Conservation (phyloP, 2,797 vertebrate genomes). For the Sebastes iracundus region DNA sequence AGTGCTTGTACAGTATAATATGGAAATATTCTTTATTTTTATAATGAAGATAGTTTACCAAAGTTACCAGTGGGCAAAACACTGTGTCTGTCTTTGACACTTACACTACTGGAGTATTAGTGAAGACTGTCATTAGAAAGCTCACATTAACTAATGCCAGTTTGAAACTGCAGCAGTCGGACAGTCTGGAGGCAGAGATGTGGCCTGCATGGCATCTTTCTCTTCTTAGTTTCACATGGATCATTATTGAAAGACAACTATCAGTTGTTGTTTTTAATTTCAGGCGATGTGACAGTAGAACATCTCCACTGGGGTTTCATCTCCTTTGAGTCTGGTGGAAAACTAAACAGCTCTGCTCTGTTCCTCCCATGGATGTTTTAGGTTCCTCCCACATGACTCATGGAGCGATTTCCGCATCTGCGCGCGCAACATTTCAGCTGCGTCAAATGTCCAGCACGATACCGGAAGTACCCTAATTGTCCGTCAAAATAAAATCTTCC, state of each 20-base stretch:
- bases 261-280: not conserved
- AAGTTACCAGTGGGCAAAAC: too few relatives aligned
- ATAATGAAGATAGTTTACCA: too few relatives aligned
- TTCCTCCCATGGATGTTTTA: too few relatives aligned
- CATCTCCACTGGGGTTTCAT: not conserved
- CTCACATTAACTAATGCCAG: not conserved
- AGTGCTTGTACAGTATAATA: too few relatives aligned
- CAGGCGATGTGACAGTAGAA: not conserved
- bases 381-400: not conserved
- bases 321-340: not conserved
- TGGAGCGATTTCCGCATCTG: slow-evolving; percentile 68
- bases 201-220: not conserved
- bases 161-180: not conserved
- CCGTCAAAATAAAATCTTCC: slow-evolving; percentile 10
- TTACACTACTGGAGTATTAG: too few relatives aligned
- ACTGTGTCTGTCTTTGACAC: too few relatives aligned
- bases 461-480: not conserved
- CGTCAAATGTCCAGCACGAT: not conserved
- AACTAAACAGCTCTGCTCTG: not conserved
- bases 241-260: not conserved
- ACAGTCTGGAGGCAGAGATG: not conserved
- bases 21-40: too few relatives aligned
- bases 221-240: not conserved
- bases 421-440: slow-evolving; percentile 28
- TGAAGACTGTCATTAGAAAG: not conserved